Base-by-base conservation (phyloP, 2,113 vertebrate genomes). In the Epinephelus cyanopodus region DNA sequence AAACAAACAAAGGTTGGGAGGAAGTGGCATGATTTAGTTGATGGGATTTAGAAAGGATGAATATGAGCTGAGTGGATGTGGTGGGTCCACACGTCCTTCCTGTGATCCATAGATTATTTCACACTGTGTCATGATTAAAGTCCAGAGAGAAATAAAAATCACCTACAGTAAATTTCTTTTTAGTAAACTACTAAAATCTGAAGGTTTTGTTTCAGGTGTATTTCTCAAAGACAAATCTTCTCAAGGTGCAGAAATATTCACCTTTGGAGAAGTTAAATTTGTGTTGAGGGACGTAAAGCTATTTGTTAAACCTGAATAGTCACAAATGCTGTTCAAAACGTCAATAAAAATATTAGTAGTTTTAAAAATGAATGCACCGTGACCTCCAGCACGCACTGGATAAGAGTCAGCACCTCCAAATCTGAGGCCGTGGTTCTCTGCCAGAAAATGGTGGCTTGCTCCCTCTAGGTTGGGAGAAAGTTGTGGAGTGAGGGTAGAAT, bases 1-100 rank as follows among this genome's bases (percentile, higher is more conserved):
- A 89, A 90, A 84, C 88, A 83, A 89, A 92, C 83, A 91, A 78
- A 82, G 77, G 65, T 81, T 63, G 47, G 66, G 77, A 86, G 90
- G 92, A 92, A 92, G 76, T 88, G 77, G 66, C 56, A 63, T 75
- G 77, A 88, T 89, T 84, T 82, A 84, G 85, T n/a, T 74, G 84
- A 87, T 64, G 58, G 86, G 84, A 80, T 88, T 90, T 77, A 57
- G 47, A 67, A 57, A 45, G 76, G 72, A 82, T 86, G 69, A 82
- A 73, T 76, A 15, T 74, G 65, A 83, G 77, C 71, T 18, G 39
- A 53, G 63, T 48, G 50, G 50, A 65, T 76, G 82, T 27, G 52
- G 73, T 88, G 81, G 67, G 66, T 81, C 76, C 74, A 13, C 64
- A 3, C 64, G 80, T 81, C 77, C 61, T 33, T 82, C 68, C 52